A percentile compares a stretch with the other conserved stretches of the same genome.
Conservation (phyloP, 2,888 invertebrate genomes). For the Acrobasis suavella region DNA sequence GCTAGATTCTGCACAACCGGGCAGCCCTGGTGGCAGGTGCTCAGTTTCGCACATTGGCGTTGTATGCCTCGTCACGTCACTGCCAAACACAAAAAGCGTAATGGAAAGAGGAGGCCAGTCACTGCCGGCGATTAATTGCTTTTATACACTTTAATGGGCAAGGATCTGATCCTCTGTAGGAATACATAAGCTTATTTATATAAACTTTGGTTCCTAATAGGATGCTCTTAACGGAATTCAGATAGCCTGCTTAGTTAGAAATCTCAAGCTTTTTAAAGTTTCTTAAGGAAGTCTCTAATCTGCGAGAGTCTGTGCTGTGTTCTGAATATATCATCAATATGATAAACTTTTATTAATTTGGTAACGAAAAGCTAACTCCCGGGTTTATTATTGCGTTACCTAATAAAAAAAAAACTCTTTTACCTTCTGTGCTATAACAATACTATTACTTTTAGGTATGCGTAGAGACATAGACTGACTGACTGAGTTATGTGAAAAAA, state of each 20-base stretch:
- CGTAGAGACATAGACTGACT: too few relatives aligned
- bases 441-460: too few relatives aligned
- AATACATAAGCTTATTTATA: background rate
- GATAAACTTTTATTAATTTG: too few relatives aligned
- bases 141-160: slow-evolving; percentile 23
- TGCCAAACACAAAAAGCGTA: slow-evolving; percentile 59
- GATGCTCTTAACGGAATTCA: background rate
- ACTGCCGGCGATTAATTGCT: slow-evolving; percentile 35
- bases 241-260: background rate
- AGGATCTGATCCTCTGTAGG: slow-evolving; percentile 23
- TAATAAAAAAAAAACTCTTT: too few relatives aligned
- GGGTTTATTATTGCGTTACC: too few relatives aligned
- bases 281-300: background rate
- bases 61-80: slow-evolving; percentile 58
- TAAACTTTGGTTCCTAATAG: background rate
- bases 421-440: too few relatives aligned
- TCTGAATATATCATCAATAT: too few relatives aligned
- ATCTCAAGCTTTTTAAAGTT: background rate
- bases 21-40: slow-evolving; percentile 9
- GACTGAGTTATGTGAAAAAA: too few relatives aligned
- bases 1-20: background rate
- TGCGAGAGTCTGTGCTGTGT: background rate
- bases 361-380: too few relatives aligned
- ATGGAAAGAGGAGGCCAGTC: slow-evolving; percentile 34
- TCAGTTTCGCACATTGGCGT: slow-evolving; percentile 52